These are phyloP conservation scores for Hypotaenidia philippensis DNA, from an alignment of 2,797 vertebrate genomes.

Conservation along the genomic window DNA sequence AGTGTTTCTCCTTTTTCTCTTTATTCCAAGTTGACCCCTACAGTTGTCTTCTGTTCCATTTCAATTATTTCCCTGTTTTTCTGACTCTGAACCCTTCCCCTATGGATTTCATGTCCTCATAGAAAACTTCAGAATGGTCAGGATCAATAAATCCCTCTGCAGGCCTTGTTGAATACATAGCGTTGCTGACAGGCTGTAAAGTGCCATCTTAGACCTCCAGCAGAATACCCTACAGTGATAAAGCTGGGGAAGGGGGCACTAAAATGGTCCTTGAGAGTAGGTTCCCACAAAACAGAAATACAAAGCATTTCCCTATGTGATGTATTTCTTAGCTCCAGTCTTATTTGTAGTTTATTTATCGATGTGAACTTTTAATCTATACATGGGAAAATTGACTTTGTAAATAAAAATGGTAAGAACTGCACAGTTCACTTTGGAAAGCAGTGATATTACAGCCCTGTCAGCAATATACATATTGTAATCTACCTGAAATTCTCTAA, in stretches of 20 bases:
- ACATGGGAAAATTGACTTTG: background rate
- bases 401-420: background rate
- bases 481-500: background rate
- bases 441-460: rapidly evolving
- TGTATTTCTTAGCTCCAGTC: background rate
- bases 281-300: background rate
- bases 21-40: background rate
- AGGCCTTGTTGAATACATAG: background rate
- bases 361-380: background rate
- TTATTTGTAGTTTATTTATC: background rate
- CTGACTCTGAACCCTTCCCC: background rate
- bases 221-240: background rate
- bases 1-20: background rate
- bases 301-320: background rate
- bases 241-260: background rate
- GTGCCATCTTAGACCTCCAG: background rate
- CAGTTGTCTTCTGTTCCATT: background rate
- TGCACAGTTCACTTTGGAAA: background rate
- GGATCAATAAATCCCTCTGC: background rate
- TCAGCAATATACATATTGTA: background rate
- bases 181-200: background rate
- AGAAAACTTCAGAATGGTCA: background rate
- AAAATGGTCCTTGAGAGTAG: background rate
- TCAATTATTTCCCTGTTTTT: background rate
- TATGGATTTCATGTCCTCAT: background rate